Evolutionary conservation across 2,113 vertebrate genomes (phyloP), one percentile per base, ranked within the genome.

Genomic region (Chlorocebus sabaeus): DNA sequence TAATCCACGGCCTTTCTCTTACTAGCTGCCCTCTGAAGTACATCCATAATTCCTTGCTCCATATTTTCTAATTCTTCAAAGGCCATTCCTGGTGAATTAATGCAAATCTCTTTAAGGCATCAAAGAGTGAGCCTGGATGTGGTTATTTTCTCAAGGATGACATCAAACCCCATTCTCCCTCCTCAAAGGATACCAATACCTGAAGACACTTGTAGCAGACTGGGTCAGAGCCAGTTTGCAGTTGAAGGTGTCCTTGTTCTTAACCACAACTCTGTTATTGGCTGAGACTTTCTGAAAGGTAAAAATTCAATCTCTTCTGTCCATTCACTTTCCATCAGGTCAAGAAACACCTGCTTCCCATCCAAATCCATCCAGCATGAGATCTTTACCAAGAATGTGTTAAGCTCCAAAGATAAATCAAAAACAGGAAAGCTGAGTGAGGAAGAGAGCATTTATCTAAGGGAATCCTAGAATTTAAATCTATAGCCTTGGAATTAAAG

Each of bases 401-500:
- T 72, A 0, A 30, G 89, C 59, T 55, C 61, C 50, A 78, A 43
- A 70, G 86, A 43, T 30, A 68, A 70, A 72, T 30, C n/a, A 85
- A 70, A 43, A 79, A 89, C 32, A 81, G 23, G 5, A 72, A 43
- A 64, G 61, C 11, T 95, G 86, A 30, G 8, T 95, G 55, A 32
- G 67, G 48, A 97, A 48, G 35, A 89, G 3, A 89, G 8, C 50
- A 87, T 7, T 97, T 91, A 72, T 61, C 6, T 93, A 93, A 55
- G 79, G 23, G 57, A 98, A 96, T 96, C 82, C 27, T 67, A 89
- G 57, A 45, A 93, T 90, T 82, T 94, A 87, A 97, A 98, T 76
- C 10, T 27, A 11, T 55, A 97, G 75, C 76, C 80, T 97, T 94
- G 76, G 95, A 96, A 95, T 88, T 95, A 97, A 98, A 86, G 67